Base-by-base conservation (phyloP, 2,797 vertebrate species). In the Pangasius macronema region DNA sequence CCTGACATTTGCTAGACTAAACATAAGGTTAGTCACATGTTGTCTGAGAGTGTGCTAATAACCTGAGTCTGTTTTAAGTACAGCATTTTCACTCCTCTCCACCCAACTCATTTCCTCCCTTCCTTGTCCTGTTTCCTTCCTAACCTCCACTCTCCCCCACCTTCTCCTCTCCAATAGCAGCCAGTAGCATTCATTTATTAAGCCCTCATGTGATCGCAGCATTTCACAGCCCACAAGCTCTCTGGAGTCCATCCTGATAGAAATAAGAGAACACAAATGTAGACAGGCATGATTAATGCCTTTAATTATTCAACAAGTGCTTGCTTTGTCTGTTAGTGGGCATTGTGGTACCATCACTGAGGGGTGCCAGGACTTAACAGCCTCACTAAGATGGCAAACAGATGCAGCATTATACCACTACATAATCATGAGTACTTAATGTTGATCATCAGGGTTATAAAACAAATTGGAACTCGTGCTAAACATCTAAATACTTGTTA, bases 301-400 rank as follows among this genome's bases (percentile, higher is more conserved):
- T 88, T 88, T 83, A 87, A 90, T 88, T 87, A 90, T 85, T 90
- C 55, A 88, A 33, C 36, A 84, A 75, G 53, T 85, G 30, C 75
- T 75, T 30, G 83, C 33, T 53, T 86, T 87, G 55, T 85, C 70
- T 24, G 68, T 83, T 86, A 55, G 76, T 61, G 76, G 55, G 42
- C 67, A 49, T 68, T 76, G 67, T 84, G 84, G 67, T 75, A 68
- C n/a, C 33, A 77, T 85, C 63, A 11, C 55, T 14, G 13, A 61
- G n/a, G n/a, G 80, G 20, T 10, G 46, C 65, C 82, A 82, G 36
- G 33, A 67, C 33, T 39, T 87, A 76, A 77, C 22, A 46, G 73
- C 30, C 82, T 63, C 59, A 24, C 14, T 73, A 33, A 53, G 67
- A 75, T 55, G 11, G 57, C 5, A 73, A 63, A 18, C 42, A 81